Evolutionary conservation across 1,140 invertebrate species (phyloP).

Genomic region (Stenopsyche tienmushanensis): DNA sequence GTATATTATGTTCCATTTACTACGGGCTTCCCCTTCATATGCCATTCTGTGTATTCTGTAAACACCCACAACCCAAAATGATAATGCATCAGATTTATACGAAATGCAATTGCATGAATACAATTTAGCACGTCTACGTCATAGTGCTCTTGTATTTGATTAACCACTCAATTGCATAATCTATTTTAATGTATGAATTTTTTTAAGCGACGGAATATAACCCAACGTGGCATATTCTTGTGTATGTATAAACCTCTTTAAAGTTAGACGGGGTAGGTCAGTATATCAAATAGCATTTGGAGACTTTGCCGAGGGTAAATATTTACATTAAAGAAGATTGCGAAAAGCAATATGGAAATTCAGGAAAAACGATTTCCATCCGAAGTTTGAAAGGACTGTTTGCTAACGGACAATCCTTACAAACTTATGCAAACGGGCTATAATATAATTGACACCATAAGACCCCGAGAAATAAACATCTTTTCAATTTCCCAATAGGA

Average conservation of each 20-base stretch:
- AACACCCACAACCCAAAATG: too few relatives aligned
- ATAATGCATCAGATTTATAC: too few relatives aligned
- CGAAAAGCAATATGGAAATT: conserved; percentile 22
- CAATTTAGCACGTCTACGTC: background rate
- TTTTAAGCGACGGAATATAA: conserved; percentile 22
- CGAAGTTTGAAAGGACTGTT: conserved; percentile 2
- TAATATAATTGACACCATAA: conserved; percentile 6
- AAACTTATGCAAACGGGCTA: conserved; percentile 12
- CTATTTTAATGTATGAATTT: conserved; percentile 4
- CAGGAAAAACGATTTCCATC: conserved; percentile 11
- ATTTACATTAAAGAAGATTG: conserved; percentile 13
- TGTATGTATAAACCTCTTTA: too few relatives aligned
- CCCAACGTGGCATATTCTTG: too few relatives aligned
- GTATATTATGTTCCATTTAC: too few relatives aligned
- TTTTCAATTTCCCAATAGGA: background rate
- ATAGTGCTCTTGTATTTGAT: background rate
- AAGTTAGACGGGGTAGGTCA: too few relatives aligned
- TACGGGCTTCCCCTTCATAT: too few relatives aligned
- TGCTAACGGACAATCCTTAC: conserved; percentile 17
- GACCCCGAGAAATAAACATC: background rate
- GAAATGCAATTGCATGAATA: background rate
- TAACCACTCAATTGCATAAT: too few relatives aligned
- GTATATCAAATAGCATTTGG: too few relatives aligned
- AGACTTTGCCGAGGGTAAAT: conserved; percentile 24
- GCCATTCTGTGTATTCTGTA: too few relatives aligned